Percentiles rank a stretch among this genome's conserved stretches.
These are phyloP conservation scores for Cranoglanis bouderius DNA, from an alignment of 2,113 vertebrate species.

Conservation along the genomic window DNA sequence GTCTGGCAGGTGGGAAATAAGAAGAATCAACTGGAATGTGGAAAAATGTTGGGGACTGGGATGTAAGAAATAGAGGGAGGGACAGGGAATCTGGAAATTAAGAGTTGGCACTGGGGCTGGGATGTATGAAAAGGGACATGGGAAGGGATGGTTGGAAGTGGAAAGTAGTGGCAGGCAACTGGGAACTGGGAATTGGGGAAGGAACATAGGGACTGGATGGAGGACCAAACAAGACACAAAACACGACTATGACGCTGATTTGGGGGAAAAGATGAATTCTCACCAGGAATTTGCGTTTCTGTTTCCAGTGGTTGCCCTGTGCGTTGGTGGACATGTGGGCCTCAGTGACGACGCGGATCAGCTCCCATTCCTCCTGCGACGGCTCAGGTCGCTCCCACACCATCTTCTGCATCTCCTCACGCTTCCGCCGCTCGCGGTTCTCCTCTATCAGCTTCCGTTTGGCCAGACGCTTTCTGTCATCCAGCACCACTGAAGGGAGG, in stretches of 20 bases:
- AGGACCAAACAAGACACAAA: background rate
- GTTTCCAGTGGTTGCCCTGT: slow-evolving; percentile 98
- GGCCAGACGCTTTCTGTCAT: slow-evolving; percentile 93
- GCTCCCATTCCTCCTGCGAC: slow-evolving; percentile 92
- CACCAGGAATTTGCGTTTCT: slow-evolving; percentile 98
- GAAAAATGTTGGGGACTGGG: background rate
- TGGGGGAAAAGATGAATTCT: slow-evolving; percentile 57
- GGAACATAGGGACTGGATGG: background rate
- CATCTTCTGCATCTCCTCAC: slow-evolving; percentile 89
- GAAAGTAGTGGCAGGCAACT: background rate
- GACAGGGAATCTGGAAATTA: too few species aligned
- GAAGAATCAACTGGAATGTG: background rate
- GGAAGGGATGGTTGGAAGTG: background rate
- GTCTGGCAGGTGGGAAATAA: background rate
- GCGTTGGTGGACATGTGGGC: slow-evolving; percentile 96
- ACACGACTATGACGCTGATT: slow-evolving; percentile 30
- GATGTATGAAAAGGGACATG: too few species aligned
- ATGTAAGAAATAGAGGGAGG: too few species aligned
- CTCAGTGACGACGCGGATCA: slow-evolving; percentile 92
- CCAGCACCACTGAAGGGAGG: slow-evolving; percentile 87
- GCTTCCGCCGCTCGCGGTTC: slow-evolving; percentile 89
- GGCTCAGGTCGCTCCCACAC: slow-evolving; percentile 90
- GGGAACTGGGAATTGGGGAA: background rate
- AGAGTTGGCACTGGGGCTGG: background rate
- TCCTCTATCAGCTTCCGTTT: slow-evolving; percentile 97